Conservation (phyloP, 2,113 vertebrate species). For the Henicopernis longicauda region DNA sequence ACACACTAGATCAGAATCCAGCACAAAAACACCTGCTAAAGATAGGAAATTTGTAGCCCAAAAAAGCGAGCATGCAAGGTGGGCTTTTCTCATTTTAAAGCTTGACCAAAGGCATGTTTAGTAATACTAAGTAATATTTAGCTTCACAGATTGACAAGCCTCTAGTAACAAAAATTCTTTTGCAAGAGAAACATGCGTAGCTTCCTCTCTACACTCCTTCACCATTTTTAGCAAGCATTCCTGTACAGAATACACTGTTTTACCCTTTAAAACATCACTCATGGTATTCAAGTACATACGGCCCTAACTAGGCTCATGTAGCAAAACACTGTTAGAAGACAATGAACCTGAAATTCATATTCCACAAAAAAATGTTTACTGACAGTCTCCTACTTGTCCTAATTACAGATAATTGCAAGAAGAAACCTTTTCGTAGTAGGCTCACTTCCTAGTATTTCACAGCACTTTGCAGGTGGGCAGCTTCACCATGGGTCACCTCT, state of each 20-base stretch:
- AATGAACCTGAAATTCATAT: neutral
- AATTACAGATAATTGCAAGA: neutral
- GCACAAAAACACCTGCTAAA: neutral
- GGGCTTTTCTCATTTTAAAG: neutral
- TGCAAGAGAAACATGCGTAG: fast-evolving
- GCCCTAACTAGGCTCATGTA: neutral
- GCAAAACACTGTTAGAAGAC: neutral
- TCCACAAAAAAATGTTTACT: neutral
- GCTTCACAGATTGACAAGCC: neutral
- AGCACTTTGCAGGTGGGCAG: neutral
- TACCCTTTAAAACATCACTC: neutral
- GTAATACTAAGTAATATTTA: neutral
- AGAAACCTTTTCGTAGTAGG: neutral
- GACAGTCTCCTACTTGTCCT: neutral
- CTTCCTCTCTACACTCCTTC: neutral
- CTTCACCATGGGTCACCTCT: neutral
- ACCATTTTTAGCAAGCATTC: neutral
- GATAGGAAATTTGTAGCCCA: neutral
- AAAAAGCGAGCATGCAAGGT: neutral
- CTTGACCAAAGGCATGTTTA: neutral
- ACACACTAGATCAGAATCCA: neutral
- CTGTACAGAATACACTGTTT: neutral
- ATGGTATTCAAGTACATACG: neutral
- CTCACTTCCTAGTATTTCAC: neutral
- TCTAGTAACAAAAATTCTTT: neutral